These are phyloP conservation scores for Punctoribates punctum DNA, from an alignment of 2,888 invertebrate species.

Conservation along the genomic window DNA sequence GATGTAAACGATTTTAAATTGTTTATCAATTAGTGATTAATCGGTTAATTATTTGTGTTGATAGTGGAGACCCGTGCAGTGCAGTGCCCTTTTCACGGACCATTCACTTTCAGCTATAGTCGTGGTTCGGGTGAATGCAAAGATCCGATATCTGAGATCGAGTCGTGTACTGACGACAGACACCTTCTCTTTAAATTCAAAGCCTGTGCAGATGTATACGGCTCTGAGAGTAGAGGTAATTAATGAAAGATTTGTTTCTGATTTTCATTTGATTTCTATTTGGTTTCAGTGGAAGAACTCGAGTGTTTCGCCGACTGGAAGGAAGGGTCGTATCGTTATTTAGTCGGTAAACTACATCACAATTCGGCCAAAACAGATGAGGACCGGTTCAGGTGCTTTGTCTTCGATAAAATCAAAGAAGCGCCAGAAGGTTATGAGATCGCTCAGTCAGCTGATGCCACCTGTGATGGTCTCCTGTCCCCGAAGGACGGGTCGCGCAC, in stretches of 20 bases:
- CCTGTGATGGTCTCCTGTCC: constrained; percentile 86
- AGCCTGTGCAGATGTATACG: constrained; percentile 85
- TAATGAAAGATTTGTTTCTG: neutral
- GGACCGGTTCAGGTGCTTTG: constrained; percentile 49
- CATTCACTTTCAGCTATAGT: constrained; percentile 89
- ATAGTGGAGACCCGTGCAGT: constrained; percentile 75
- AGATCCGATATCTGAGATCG: constrained; percentile 82
- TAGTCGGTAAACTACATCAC: constrained; percentile 71
- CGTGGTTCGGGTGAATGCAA: constrained; percentile 84
- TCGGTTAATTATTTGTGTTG: too few relatives aligned
- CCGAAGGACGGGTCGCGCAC: constrained; percentile 80
- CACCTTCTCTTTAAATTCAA: constrained; percentile 83
- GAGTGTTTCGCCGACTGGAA: constrained; percentile 90
- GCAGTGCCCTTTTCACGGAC: constrained; percentile 82
- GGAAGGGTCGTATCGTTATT: constrained; percentile 83
- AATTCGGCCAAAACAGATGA: constrained; percentile 48
- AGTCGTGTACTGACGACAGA: constrained; percentile 89
- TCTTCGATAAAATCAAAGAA: constrained; percentile 56
- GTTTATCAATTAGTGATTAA: too few relatives aligned
- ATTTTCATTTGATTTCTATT: constrained; percentile 10
- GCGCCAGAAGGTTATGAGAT: constrained; percentile 53
- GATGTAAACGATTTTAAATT: too few relatives aligned
- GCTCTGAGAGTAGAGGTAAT: constrained; percentile 81
- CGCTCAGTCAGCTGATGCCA: constrained; percentile 75
- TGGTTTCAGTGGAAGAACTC: constrained; percentile 69